Evolutionary conservation across 2,888 invertebrate species (phyloP).

Genomic region (Megaustenia siamemsis): DNA sequence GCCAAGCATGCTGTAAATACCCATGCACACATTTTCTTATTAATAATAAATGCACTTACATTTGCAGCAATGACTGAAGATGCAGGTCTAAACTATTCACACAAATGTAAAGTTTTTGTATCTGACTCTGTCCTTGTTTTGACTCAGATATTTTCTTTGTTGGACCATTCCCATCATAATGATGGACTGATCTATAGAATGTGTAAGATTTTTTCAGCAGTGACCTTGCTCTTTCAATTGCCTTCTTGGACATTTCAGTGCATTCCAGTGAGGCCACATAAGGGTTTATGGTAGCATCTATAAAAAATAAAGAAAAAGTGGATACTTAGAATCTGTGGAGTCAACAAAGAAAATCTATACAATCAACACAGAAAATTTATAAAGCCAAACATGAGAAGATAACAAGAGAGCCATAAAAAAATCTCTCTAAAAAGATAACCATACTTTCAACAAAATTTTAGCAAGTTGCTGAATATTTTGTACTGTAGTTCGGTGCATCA

Average conservation of each 20-base stretch:
- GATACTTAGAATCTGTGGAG: too few species aligned
- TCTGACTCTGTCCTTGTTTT: not conserved
- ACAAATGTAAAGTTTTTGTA: slow-evolving; percentile 25
- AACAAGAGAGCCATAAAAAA: too few species aligned
- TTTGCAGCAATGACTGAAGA: slow-evolving; percentile 32
- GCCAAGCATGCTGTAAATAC: too few species aligned
- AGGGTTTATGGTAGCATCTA: slow-evolving; percentile 35
- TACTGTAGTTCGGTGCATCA: too few species aligned
- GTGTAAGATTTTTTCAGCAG: slow-evolving; percentile 14
- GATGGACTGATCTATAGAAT: slow-evolving; percentile 33
- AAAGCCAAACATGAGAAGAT: too few species aligned
- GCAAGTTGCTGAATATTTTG: too few species aligned
- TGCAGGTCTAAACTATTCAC: slow-evolving; percentile 48
- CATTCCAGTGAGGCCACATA: slow-evolving; percentile 31
- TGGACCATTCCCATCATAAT: not conserved
- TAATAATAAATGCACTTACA: slow-evolving; percentile 35
- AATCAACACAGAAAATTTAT: not conserved
- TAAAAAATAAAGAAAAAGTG: not conserved
- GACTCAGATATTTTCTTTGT: not conserved
- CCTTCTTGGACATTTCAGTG: slow-evolving; percentile 1
- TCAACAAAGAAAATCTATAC: not conserved
- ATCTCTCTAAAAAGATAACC: too few species aligned
- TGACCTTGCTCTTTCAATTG: not conserved
- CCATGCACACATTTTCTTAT: too few species aligned
- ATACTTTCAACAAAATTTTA: too few species aligned